Base-by-base conservation (phyloP, 2,888 invertebrate genomes). In the Metacarcinus magister region DNA sequence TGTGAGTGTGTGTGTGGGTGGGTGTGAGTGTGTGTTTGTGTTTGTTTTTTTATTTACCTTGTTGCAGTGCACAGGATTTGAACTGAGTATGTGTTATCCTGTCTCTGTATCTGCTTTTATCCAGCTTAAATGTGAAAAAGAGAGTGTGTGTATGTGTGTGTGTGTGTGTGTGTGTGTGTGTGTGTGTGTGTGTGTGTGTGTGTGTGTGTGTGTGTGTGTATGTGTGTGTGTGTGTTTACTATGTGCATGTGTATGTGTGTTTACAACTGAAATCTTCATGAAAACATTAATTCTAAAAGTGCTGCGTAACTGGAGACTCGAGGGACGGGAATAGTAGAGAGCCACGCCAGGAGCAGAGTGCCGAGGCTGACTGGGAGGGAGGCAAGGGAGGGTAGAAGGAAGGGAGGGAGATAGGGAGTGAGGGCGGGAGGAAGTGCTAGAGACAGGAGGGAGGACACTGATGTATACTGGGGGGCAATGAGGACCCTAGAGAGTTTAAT, bases 261-360 rank as follows among this genome's bases (percentile, higher is more conserved):
- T 67, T 23, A 82, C 32, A 82, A 32, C 28, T 32, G 82, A 82
- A 13, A 82, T 28, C 82, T 32, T 82, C 82, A 82, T 82, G 82
- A 82, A 67, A 82, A 82, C 82, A 32, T 82, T 32, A 82, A 82
- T 82, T 82, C 5, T 82, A 82, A 82, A 82, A 82, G 32, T 32
- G 67, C 67, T 67, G 67, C n/a, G 67, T 67, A 67, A 67, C 67
- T 67, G 67, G 67, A 67, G n/a, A 67, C 67, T 67, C 67, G 67
- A 67, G 67, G 67, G 67, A n/a, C 19, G 67, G 1, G 23, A 67
- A 67, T 19, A 5, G 67, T 23, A 23, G 23, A 67, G 19, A 67
- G 67, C 67, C 67, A 16, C 67, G 67, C 23, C n/a, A 23, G 67
- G 67, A 67, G 19, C 67, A 67, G 67, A 16, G n/a, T 67, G 16